Base-by-base conservation (phyloP, 2,888 invertebrate genomes). In the Rotaria magnacalcarata region DNA sequence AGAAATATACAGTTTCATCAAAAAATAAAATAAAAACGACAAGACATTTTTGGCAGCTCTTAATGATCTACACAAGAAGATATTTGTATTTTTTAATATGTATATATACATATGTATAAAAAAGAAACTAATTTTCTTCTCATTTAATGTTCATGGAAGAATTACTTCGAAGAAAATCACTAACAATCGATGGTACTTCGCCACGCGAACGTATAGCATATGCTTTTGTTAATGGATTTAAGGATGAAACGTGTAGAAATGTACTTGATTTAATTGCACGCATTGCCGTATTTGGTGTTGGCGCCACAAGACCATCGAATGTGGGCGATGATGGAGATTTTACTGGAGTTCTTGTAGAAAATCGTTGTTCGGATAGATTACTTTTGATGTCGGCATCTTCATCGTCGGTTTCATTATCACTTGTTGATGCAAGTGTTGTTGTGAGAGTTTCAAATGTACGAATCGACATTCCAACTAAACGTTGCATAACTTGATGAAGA, bases 401-500 rank as follows among this genome's bases (percentile, higher is more conserved):
- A 10, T 43, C 24, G 4, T 4, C 24, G 4, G 8, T 34, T 7
- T 80, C n/a, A 41, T 34, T 6, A 21, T 34, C 21, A 19, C 21
- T 41, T 21, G 8, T 21, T 67, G 67, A 27, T 14, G 47, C 47
- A 10, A 80, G 43, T 11, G 80, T 34, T 80, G 80, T n/a, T 5
- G 80, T 24, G 2, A 80, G 1, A 0, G 47, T 47, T 80, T 80
- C 47, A n/a, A 80, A 47, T 47, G 80, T 80, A 80, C 80, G 80
- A n/a, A 80, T 47, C 24, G 80, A 80, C 47, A 80, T 43, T 24
- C 80, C 47, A 80, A 80, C 47, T 24, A 80, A n/a, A 80, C 80
- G 80, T 80, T 80, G 80, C n/a, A 80, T 47, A 47, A 80, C 80
- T 80, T 80, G 80, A 80, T 80, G 43, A 14, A 80, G n/a, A n/a